Evolutionary conservation across 2,113 vertebrate genomes (phyloP), one percentile per base, ranked within the genome.

Genomic region (Engraulis encrasicolus): DNA sequence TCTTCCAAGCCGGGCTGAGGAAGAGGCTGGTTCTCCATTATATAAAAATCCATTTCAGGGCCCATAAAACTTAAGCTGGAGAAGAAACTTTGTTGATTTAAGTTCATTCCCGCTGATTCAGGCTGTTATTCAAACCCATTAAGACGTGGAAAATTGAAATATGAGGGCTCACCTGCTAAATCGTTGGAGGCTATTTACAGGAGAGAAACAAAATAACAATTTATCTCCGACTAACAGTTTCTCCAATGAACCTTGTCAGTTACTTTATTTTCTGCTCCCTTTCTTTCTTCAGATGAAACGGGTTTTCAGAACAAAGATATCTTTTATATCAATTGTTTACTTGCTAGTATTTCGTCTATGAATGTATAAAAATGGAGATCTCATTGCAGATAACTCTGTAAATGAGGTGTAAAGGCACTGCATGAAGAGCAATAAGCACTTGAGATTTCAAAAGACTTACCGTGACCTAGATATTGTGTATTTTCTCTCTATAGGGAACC

Each of bases 21-120:
- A 85, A 82, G 40, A 82, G 90, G 90, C 92, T 91, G 86, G 91
- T 92, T 86, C 88, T 93, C 92, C 74, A 93, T 91, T 90, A 91
- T 87, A 86, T 83, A 89, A 84, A 80, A 84, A 61, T 40, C 77
- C 31, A 34, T 74, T 74, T 74, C 19, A 50, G 7, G 23, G 38
- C 15, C 45, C 7, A 50, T 40, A 84, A 82, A 82, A 49, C 82
- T 79, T 81, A 50, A 58, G 78, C 45, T 18, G 45, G 7, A 6
- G 31, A 78, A 36, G 38, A 31, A 31, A 74, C 79, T 34, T 31
- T 61, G 78, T 31, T 61, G 36, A 38, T 81, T 27, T 77, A 27
- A 50, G 5, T 40, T n/a, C 27, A 78, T 81, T 84, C 79, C n/a
- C 83, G 82, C n/a, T 52, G 17, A 81, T 71, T 81, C 58, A 80